Evolutionary conservation across 2,888 invertebrate genomes (phyloP).

Genomic region (Xestia ashworthii): DNA sequence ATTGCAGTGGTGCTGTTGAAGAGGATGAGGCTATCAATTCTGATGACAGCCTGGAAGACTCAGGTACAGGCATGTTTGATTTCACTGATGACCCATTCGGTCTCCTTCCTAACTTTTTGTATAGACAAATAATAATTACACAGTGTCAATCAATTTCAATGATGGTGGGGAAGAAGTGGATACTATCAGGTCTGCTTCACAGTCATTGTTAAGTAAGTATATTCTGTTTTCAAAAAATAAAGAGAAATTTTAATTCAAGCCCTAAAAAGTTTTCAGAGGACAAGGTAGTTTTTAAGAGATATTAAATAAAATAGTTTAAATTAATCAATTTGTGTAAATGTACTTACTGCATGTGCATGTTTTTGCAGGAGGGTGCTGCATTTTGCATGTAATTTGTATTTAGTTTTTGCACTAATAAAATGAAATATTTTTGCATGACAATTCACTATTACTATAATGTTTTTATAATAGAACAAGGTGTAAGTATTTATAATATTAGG

Average conservation of each 20-base stretch:
- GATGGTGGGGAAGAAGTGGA: constrained; percentile 52
- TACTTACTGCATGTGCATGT: neutral
- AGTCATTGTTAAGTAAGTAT: constrained; percentile 74
- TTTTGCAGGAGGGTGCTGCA: neutral
- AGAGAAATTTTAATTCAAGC: neutral
- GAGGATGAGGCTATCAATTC: constrained; percentile 48
- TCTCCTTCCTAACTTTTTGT: constrained; percentile 86
- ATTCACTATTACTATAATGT: neutral
- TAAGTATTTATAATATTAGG: constrained; percentile 4
- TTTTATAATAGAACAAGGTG: neutral
- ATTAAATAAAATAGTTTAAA: neutral
- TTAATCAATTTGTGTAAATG: no score
- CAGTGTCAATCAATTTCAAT: constrained; percentile 64
- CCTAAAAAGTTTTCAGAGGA: neutral
- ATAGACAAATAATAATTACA: constrained; percentile 79
- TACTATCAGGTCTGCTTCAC: constrained; percentile 65
- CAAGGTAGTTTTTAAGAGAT: neutral
- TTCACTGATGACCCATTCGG: constrained; percentile 77
- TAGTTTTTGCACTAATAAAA: neutral
- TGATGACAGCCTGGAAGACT: constrained; percentile 57
- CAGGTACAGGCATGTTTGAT: constrained; percentile 7
- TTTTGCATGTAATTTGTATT: neutral
- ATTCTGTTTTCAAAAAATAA: neutral
- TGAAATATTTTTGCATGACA: neutral
- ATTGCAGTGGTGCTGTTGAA: neutral